phyloP scores from a whole-genome alignment of 2,888 invertebrate species.

The Conops quadrifasciatus region DNA sequence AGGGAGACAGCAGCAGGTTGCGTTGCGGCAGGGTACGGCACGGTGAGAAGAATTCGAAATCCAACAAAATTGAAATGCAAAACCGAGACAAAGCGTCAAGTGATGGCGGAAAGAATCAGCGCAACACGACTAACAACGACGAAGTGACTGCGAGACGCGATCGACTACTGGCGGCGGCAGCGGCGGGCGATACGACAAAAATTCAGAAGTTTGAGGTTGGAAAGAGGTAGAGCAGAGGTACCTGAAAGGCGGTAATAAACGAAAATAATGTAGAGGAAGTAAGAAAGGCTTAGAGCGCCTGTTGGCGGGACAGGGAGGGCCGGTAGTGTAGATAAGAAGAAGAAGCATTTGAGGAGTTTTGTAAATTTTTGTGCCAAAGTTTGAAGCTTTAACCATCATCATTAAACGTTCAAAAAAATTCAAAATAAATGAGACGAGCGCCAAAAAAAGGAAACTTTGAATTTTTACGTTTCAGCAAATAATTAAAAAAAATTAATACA shows the following conservation, averaged over 20 bases:
- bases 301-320: background rate
- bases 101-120: slow-evolving; percentile 5
- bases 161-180: too few species aligned
- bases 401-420: too few species aligned
- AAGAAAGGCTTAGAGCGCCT: too few species aligned
- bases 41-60: slow-evolving; percentile 54
- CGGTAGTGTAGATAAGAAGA: background rate
- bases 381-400: too few species aligned
- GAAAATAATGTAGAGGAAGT: background rate
- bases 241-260: slow-evolving; percentile 2
- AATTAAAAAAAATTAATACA: slow-evolving; percentile 37
- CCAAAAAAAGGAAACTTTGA: slow-evolving; percentile 11
- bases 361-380: background rate
- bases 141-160: slow-evolving; percentile 17
- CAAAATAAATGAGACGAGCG: background rate
- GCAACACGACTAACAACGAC: slow-evolving; percentile 2
- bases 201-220: slow-evolving; percentile 4
- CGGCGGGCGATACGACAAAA: slow-evolving; percentile 13
- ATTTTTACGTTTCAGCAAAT: slow-evolving; percentile 35
- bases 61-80: slow-evolving; percentile 56
- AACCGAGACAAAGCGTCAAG: slow-evolving; percentile 45
- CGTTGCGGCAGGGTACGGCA: slow-evolving; percentile 5
- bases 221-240: background rate
- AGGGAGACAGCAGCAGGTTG: slow-evolving; percentile 5
- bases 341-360: background rate